Conservation (phyloP, 2,888 invertebrate species). For the Clivina fossor region DNA sequence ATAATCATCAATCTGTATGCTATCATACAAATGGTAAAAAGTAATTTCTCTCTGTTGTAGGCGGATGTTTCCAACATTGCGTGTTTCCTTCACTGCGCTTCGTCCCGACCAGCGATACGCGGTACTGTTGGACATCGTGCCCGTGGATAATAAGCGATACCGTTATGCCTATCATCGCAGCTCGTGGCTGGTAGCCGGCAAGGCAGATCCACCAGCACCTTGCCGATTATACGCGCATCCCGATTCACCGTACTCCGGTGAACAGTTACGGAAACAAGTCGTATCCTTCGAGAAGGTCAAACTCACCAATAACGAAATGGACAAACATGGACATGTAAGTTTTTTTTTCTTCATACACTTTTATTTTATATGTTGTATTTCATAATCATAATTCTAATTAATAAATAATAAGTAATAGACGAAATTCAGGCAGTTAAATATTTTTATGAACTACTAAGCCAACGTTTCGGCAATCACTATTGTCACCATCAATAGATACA, state of each 20-base stretch:
- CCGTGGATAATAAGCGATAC: conserved; percentile 94
- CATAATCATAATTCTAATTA: neutral
- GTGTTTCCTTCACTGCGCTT: conserved; percentile 87
- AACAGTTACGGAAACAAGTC: conserved; percentile 93
- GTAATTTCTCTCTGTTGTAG: conserved; percentile 59
- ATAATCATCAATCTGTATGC: no score
- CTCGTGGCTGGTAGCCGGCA: conserved; percentile 97
- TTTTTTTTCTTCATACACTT: no score
- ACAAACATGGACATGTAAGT: conserved; percentile 91
- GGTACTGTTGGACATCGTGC: conserved; percentile 94
- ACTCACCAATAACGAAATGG: conserved; percentile 97
- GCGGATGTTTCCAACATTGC: conserved; percentile 97
- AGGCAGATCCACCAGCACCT: conserved; percentile 95
- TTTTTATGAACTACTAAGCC: no score
- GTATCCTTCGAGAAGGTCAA: conserved; percentile 98
- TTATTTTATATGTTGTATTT: neutral
- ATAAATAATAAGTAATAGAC: no score
- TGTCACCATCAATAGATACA: no score
- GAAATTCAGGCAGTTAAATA: no score
- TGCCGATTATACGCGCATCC: conserved; percentile 94
- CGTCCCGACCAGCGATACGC: conserved; percentile 84
- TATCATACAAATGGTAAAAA: no score
- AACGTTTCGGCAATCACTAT: no score
- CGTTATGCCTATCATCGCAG: conserved; percentile 98
- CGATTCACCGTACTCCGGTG: conserved; percentile 93